A percentile compares a stretch with the other conserved stretches of the same genome.
phyloP scores from a whole-genome alignment of 2,888 invertebrate species.

The Ochropacha duplaris region DNA sequence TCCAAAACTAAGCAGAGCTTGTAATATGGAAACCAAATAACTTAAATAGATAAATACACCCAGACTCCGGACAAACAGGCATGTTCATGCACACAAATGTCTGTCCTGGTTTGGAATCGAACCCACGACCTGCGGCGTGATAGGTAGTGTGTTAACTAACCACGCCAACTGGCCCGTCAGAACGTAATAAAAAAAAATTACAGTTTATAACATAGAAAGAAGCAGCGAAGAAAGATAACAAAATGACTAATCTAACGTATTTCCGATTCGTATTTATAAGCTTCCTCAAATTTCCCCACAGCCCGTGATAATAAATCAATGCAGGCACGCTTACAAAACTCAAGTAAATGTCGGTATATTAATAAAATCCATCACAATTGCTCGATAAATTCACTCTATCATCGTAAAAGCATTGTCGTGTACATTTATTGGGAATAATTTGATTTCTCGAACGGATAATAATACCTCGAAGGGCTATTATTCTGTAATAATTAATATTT shows the following conservation, averaged over 20 bases:
- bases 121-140: too few species aligned
- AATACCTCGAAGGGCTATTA: neutral
- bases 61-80: too few species aligned
- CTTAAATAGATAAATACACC: too few species aligned
- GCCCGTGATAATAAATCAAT: neutral
- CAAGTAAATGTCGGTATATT: neutral
- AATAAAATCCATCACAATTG: neutral
- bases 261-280: neutral
- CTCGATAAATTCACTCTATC: constrained; percentile 11
- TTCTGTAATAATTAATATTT: neutral
- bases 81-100: too few species aligned
- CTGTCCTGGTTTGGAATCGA: too few species aligned
- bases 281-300: neutral
- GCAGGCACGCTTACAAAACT: neutral
- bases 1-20: too few species aligned
- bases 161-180: too few species aligned
- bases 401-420: constrained; percentile 39
- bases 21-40: too few species aligned
- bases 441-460: constrained; percentile 9
- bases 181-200: too few species aligned
- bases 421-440: constrained; percentile 33
- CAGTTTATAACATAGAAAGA: too few species aligned
- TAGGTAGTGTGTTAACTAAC: too few species aligned
- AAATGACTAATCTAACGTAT: neutral
- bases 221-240: too few species aligned